Evolutionary conservation across 2,113 vertebrate genomes (phyloP), one percentile per base, ranked within the genome.

Genomic region (Rhinoderma darwinii): DNA sequence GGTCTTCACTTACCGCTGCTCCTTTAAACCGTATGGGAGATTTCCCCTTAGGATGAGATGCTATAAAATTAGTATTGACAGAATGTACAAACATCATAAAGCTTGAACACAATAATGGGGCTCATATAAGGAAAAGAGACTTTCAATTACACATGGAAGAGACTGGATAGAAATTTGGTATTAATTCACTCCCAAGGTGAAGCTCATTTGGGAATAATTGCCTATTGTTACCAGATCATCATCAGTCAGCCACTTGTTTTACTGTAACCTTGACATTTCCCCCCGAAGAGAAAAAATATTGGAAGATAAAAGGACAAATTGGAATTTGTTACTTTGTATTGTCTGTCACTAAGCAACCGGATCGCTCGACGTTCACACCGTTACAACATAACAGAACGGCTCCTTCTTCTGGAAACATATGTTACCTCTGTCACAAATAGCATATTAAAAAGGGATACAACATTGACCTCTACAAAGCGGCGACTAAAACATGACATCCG

Each of bases 221-320:
- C 86, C 86, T 82, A 87, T 87, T 87, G 86, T 87, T 75, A 39
- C 78, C 70, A 50, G 68, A 82, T 87, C 78, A 82, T 87, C 85
- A 82, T 87, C 85, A 81, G 77, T 87, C 86, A 87, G 79, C 66
- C 79, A 82, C 86, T 87, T 87, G 86, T 82, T 87, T 87, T 87
- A 87, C 86, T 75, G 86, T 87, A 87, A 87, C 86, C 86, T 87
- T 87, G 86, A 87, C 86, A 87, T 87, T 87, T 87, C 86, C 86
- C 68, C 85, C 85, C 77, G 59, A 39, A 51, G 30, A 81, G 32
- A 56, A 80, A 70, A 82, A 73, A 43, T n/a, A 43, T 17, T 25
- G 51, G 18, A 84, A 63, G 78, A 87, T 44, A 87, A n/a, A 87
- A 87, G 78, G 86, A 87, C 79, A 82, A 75, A 63, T 39, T 82